Percentiles rank a stretch among this genome's conserved stretches.
These are phyloP conservation scores for Geococcyx californianus DNA, from an alignment of 2,113 vertebrate species.

Conservation along the genomic window DNA sequence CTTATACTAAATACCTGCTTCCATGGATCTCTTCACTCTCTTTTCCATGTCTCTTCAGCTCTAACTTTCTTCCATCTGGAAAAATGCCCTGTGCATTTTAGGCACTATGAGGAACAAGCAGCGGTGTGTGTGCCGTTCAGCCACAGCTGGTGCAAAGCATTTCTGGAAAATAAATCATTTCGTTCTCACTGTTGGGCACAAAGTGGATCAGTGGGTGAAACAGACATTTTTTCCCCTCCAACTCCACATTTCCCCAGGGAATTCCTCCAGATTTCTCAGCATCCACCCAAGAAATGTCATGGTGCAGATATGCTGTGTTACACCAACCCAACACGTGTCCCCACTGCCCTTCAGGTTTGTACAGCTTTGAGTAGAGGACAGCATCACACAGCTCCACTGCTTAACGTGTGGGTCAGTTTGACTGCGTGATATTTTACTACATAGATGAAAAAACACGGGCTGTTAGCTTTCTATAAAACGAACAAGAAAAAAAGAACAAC, in stretches of 20 bases:
- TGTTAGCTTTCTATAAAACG: not conserved
- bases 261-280: not conserved
- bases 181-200: not conserved
- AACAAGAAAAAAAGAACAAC: not conserved
- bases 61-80: not conserved
- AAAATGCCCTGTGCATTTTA: not conserved
- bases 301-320: not conserved
- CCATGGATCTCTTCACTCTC: not conserved
- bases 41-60: not conserved
- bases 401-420: not conserved
- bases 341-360: not conserved
- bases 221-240: accelerated
- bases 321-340: not conserved
- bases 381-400: not conserved
- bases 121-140: not conserved
- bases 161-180: not conserved
- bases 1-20: not conserved
- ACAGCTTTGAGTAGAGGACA: not conserved
- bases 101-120: not conserved
- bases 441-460: not conserved
- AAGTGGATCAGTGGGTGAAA: not conserved
- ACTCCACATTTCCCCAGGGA: not conserved
- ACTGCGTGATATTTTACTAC: not conserved
- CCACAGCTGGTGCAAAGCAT: not conserved
- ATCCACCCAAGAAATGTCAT: not conserved